Conservation (phyloP, 2,797 vertebrate genomes). For the Champsocephalus gunnari region DNA sequence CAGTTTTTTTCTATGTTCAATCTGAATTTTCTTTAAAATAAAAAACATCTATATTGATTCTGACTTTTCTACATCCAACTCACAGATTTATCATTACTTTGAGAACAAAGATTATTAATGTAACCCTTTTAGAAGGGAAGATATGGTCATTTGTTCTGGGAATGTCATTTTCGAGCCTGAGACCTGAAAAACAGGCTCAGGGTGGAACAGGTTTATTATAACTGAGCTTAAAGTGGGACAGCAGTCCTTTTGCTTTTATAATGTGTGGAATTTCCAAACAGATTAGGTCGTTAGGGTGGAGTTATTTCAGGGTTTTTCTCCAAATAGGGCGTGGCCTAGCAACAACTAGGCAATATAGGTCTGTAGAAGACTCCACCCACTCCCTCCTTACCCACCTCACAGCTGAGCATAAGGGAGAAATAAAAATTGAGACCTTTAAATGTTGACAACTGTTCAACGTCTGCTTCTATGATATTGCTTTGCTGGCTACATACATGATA, state of each 20-base stretch:
- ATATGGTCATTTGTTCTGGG: too few relatives aligned
- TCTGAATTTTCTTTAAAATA: too few relatives aligned
- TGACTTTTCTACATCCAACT: too few relatives aligned
- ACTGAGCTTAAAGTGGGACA: background rate
- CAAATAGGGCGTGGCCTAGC: background rate
- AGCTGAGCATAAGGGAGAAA: background rate
- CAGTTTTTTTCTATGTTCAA: too few relatives aligned
- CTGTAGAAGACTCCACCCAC: background rate
- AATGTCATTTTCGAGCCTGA: too few relatives aligned
- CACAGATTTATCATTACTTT: too few relatives aligned
- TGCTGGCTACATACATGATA: background rate
- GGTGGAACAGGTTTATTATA: background rate
- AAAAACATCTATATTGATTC: too few relatives aligned
- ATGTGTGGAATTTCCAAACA: background rate
- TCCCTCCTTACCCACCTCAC: background rate
- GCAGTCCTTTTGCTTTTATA: background rate
- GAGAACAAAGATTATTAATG: too few relatives aligned
- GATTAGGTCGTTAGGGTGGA: background rate
- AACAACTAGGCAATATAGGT: background rate
- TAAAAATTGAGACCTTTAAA: background rate
- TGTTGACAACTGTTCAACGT: background rate
- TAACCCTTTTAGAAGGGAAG: too few relatives aligned
- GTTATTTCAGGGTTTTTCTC: background rate
- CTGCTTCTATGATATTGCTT: background rate
- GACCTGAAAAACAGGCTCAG: too few relatives aligned